Percentiles rank a stretch among this genome's conserved stretches.
phyloP scores from a whole-genome alignment of 2,797 vertebrate genomes.

The Cyprinella venusta region DNA sequence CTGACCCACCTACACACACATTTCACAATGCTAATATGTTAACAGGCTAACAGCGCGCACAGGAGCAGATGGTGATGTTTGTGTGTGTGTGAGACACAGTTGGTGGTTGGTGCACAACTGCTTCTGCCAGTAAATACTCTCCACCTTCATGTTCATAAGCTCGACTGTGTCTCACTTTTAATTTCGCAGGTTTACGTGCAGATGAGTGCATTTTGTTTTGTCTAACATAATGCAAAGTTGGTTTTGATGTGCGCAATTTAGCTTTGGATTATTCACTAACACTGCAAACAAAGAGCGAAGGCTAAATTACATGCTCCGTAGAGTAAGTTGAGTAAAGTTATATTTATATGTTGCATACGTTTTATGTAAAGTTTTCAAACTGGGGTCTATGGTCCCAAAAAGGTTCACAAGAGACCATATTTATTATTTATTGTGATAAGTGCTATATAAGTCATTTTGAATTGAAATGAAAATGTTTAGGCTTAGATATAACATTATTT shows the following conservation, averaged over 20 bases:
- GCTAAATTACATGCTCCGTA: not conserved
- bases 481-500: not conserved
- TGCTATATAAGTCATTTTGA: not conserved
- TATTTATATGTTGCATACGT: not conserved
- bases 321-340: not conserved
- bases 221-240: not conserved
- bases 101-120: constrained; percentile 52
- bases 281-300: not conserved
- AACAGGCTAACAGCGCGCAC: constrained; percentile 28
- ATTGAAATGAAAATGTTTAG: not conserved
- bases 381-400: not conserved
- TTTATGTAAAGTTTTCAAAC: not conserved
- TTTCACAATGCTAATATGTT: constrained; percentile 45
- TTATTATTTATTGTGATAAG: not conserved
- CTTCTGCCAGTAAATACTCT: constrained; percentile 42
- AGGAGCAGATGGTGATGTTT: constrained; percentile 77
- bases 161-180: not conserved
- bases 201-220: not conserved
- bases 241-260: not conserved
- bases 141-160: constrained; percentile 34
- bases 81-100: constrained; percentile 40
- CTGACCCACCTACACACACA: constrained; percentile 53
- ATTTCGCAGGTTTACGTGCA: not conserved
- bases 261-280: not conserved
- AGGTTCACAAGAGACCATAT: not conserved